Base-by-base conservation (phyloP, 2,888 invertebrate species). In the Diachrysia chrysitis region DNA sequence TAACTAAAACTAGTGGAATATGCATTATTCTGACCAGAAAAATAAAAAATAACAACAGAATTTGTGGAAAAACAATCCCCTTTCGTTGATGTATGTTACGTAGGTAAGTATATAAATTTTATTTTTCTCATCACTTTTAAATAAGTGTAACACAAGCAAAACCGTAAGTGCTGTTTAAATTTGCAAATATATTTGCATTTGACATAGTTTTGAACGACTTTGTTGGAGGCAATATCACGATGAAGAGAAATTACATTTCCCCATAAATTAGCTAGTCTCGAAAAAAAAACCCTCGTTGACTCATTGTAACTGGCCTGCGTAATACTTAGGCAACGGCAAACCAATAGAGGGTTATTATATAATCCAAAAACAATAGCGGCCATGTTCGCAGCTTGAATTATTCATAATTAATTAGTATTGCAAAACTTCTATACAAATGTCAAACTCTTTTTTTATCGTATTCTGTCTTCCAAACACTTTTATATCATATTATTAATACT, bases 1-100 rank as follows among this genome's bases (percentile, higher is more conserved):
- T 61, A 74, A 80, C 73, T 84, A 82, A 81, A 80, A 66, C 85
- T 87, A 87, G 66, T 83, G 85, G 83, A 85, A 85, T 85, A 81
- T 76, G 66, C 62, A 76, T 73, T 58, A 66, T 51, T 62, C 64
- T 62, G 63, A 78, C 54, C 66, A 70, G 78, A 81, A 82, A 83
- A 79, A 79, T 69, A 78, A 75, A 76, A 78, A 68, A 58, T 46
- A 72, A 71, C 58, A 68, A 60, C 63, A 60, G 37, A 19, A 48
- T 59, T 48, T 57, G 58, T 67, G 69, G 62, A 60, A 76, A 78
- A 74, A 70, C 69, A 73, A 72, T 78, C 65, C 73, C 62, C 69
- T 78, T 67, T 76, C 62, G 69, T 69, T 63, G 61, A 62, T 19
- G 63, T 25, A 25, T 25, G 25, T 5, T 73, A 69, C 25, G 61